Evolutionary conservation across 2,797 vertebrate species (phyloP), one percentile per base, ranked within the genome.

Genomic region (Darevskia nairensis): DNA sequence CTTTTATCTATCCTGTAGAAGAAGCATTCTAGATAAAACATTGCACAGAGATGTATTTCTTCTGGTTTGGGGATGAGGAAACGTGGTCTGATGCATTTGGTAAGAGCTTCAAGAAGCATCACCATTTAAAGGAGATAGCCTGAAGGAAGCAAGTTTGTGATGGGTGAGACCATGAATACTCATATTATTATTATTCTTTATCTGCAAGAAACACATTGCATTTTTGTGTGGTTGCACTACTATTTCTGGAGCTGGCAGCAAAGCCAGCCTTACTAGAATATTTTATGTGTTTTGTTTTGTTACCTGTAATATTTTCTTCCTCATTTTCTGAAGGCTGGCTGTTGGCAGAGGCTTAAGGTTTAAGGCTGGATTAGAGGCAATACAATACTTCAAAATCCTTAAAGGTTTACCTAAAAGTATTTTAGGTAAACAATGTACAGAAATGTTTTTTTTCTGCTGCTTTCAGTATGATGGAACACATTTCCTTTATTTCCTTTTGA

Each of bases 181-280:
- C 0, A 1, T 78, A 29, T 0, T 59, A 91, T 1, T 71, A 39
- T 0, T 50, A 92, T 61, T 21, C 9, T 71, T 92, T 93, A 92
- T 95, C 90, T 35, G 1, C 72, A 50, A 90, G 90, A 94, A 95
- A 29, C 94, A 92, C 25, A 41, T n/a, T 7, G 21, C 25, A 6
- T 55, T 29, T 82, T 74, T 86, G 29, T 66, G 55, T 35, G 35
- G 29, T n/a, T 85, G 19, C 3, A 21, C 15, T n/a, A 1, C 46
- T 92, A 3, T 41, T 88, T 88, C 46, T 84, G 6, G 89, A 89
- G 61, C 23, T 69, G 75, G 39, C 74, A 82, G 35, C 23, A 84
- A 72, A 50, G 64, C 7, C 25, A 59, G 1, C 17, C 25, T 1
- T 74, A n/a, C 74, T 6, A 5, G 29, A 13, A 82, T 32, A 23